Evolutionary conservation across 1,140 invertebrate species (phyloP).

Genomic region (Drosophila triauraria): DNA sequence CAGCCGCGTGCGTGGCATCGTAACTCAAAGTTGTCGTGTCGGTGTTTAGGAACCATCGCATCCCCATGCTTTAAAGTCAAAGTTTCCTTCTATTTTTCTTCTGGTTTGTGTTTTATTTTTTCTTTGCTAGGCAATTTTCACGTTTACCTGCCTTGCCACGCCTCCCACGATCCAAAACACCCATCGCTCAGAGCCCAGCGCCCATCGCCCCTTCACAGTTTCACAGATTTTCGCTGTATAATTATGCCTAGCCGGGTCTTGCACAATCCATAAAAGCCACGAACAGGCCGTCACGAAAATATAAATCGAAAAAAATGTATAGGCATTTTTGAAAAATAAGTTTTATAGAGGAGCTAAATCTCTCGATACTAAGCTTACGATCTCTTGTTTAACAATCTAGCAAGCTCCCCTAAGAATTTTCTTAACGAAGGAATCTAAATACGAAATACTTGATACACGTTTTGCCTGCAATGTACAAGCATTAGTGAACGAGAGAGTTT

Average conservation of each 20-base stretch:
- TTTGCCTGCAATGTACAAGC: too few relatives aligned
- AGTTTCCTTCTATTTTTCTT: constrained; percentile 37
- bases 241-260: constrained; percentile 48
- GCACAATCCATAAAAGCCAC: constrained; percentile 1
- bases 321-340: background rate
- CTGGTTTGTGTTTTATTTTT: constrained; percentile 29
- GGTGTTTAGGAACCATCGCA: constrained; percentile 66
- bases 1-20: constrained; percentile 69
- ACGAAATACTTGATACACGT: too few relatives aligned
- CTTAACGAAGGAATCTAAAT: too few relatives aligned
- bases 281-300: constrained; percentile 26
- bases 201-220: constrained; percentile 15
- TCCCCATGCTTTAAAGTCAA: constrained; percentile 37
- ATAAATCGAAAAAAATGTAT: background rate
- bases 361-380: background rate
- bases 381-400: too few relatives aligned
- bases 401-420: too few relatives aligned
- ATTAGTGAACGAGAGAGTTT: too few relatives aligned
- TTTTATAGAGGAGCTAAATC: background rate
- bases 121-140: constrained; percentile 55
- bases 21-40: constrained; percentile 69
- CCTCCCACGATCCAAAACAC: constrained; percentile 6
- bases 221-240: constrained; percentile 58
- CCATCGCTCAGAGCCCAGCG: background rate
- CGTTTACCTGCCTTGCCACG: constrained; percentile 32